Evolutionary conservation across 2,888 invertebrate genomes (phyloP).

Genomic region (Lochmaea capreae): DNA sequence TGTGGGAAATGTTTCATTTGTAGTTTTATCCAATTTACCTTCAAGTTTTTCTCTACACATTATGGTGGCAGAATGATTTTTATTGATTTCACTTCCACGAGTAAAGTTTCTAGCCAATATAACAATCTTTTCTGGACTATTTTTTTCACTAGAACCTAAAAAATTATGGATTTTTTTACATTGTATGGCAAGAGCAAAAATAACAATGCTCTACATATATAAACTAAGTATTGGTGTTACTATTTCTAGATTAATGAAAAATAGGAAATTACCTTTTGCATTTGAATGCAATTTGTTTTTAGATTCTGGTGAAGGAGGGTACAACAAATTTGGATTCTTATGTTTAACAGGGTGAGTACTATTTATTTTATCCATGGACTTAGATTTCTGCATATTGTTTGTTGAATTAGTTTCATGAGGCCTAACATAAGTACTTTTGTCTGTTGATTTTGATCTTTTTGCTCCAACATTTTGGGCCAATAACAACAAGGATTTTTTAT

Average conservation of each 20-base stretch:
- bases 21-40: not conserved
- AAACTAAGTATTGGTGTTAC: too few species aligned
- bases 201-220: too few species aligned
- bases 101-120: slow-evolving; percentile 24
- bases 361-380: slow-evolving; percentile 18
- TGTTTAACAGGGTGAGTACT: slow-evolving; percentile 6
- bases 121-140: slow-evolving; percentile 11
- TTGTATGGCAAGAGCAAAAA: not conserved
- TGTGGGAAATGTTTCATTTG: not conserved
- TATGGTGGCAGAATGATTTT: not conserved
- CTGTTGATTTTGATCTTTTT: slow-evolving; percentile 56
- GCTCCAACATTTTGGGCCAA: slow-evolving; percentile 63
- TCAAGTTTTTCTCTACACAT: not conserved
- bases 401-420: slow-evolving; percentile 27
- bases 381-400: slow-evolving; percentile 12
- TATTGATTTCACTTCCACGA: not conserved
- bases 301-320: slow-evolving; percentile 37
- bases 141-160: not conserved
- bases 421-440: slow-evolving; percentile 41
- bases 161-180: not conserved
- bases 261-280: not conserved
- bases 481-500: slow-evolving; percentile 64
- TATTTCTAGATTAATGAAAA: too few species aligned
- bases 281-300: not conserved
- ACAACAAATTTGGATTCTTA: slow-evolving; percentile 44